phyloP scores from a whole-genome alignment of 2,797 vertebrate genomes.

The Sylvilagus floridanus region DNA sequence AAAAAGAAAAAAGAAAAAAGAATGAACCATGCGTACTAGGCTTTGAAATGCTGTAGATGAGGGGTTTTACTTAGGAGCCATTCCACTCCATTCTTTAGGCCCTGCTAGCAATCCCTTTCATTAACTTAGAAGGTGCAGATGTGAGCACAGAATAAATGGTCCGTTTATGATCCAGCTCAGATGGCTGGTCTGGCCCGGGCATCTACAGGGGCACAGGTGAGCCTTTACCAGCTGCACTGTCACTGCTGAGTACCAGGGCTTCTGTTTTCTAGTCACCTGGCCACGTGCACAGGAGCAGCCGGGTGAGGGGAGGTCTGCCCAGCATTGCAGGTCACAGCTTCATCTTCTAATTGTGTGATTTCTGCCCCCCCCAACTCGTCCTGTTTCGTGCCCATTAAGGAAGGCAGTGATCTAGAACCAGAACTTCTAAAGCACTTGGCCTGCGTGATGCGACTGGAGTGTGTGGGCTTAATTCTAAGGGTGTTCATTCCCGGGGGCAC shows the following conservation, averaged over 20 bases:
- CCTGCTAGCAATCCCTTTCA: background rate
- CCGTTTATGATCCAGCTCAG: background rate
- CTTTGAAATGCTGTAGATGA: constrained; percentile 37
- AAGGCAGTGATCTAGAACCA: background rate
- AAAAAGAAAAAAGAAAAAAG: background rate
- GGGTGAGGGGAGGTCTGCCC: background rate
- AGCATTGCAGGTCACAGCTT: background rate
- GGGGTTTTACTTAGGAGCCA: background rate
- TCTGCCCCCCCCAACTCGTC: background rate
- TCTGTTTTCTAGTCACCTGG: background rate
- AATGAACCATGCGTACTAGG: background rate
- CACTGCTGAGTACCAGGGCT: background rate
- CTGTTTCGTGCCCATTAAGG: background rate
- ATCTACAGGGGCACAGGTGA: constrained; percentile 5
- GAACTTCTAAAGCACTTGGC: background rate
- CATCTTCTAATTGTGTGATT: background rate
- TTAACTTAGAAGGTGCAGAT: background rate
- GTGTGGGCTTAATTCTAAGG: background rate
- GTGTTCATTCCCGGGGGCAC: background rate
- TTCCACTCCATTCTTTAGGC: constrained; percentile 1
- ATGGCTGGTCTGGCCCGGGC: background rate
- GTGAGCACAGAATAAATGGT: background rate
- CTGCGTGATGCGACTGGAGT: background rate
- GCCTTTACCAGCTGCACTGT: background rate
- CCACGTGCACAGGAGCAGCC: background rate